Conservation (phyloP, 53 echinoderm and acorn worm genomes). For the Actinopyga echinites region DNA sequence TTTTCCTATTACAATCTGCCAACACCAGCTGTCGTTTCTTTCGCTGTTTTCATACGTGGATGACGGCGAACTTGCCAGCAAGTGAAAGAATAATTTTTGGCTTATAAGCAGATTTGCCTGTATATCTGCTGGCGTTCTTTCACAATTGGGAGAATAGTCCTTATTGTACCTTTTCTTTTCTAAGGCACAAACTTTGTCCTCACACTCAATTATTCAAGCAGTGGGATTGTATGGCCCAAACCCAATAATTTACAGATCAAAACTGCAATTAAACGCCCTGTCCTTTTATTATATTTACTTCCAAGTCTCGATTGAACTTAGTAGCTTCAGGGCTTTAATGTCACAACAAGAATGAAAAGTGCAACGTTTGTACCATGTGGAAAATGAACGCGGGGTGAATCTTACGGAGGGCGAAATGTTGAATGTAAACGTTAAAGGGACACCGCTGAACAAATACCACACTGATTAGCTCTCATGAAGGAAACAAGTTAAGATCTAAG, state of each 20-base stretch:
- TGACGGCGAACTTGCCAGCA: too few relatives aligned
- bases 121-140: slow-evolving; percentile 19
- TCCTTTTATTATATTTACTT: background rate
- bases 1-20: too few relatives aligned
- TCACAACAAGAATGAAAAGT: slow-evolving; percentile 16
- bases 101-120: too few relatives aligned
- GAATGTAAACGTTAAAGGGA: too few relatives aligned
- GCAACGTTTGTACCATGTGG: background rate
- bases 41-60: too few relatives aligned
- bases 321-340: slow-evolving; percentile 28
- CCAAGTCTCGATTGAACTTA: slow-evolving; percentile 12
- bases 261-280: slow-evolving; percentile 23
- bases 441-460: too few relatives aligned
- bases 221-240: slow-evolving; percentile 19
- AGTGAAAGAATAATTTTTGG: too few relatives aligned
- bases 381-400: too few relatives aligned
- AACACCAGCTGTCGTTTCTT: too few relatives aligned
- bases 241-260: slow-evolving; percentile 36
- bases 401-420: too few relatives aligned
- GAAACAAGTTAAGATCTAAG: too few relatives aligned
- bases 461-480: too few relatives aligned
- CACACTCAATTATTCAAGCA: slow-evolving; percentile 41
- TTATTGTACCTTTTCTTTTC: background rate
- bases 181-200: background rate
- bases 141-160: background rate